Evolutionary conservation across 2,888 invertebrate genomes (phyloP), one percentile per base, ranked within the genome.

Genomic region (Osedax fenrisi): DNA sequence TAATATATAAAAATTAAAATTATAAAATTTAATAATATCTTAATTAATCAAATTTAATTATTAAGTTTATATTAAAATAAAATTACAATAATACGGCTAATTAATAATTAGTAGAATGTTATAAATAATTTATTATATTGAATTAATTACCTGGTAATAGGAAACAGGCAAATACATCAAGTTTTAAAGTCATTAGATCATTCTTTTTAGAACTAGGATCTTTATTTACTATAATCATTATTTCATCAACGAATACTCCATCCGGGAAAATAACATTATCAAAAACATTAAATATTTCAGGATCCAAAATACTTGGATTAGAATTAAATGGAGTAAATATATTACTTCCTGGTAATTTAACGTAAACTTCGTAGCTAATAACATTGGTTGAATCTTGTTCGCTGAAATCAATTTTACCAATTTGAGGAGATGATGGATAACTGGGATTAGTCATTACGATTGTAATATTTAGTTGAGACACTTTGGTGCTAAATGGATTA

Each of bases 291-390:
- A 68, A 17, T 5, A 26, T 68, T 68, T 68, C 68, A 68, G 68
- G 26, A 25, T 22, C 25, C 10, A 22, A 3, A 26, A 26, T 13
- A 17, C 13, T 10, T 25, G 26, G 68, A 25, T 68, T 26, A 25
- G 68, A 68, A 25, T 68, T 68, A 25, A 68, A 68, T 17, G 68
- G 68, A 17, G 26, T 68, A 26, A 68, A 68, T 26, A 22, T 68
- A 10, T n/a, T 26, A 17, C 27, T 26, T 17, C 17, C n/a, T 21
- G 25, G 68, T 26, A 22, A 25, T 26, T 68, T 68, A 26, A 25
- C 23, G 68, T 68, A 68, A 2, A 68, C 68, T 68, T 68, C 68
- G 68, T 68, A 68, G 17, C 22, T 22, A 5, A 10, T 26, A 22
- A 68, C 68, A 25, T 68, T 68, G 10, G 3, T 68, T 25, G 68